A percentile compares a stretch with the other conserved stretches of the same genome.
phyloP scores from a whole-genome alignment of 2,113 vertebrate genomes.

The Urocolius indicus region DNA sequence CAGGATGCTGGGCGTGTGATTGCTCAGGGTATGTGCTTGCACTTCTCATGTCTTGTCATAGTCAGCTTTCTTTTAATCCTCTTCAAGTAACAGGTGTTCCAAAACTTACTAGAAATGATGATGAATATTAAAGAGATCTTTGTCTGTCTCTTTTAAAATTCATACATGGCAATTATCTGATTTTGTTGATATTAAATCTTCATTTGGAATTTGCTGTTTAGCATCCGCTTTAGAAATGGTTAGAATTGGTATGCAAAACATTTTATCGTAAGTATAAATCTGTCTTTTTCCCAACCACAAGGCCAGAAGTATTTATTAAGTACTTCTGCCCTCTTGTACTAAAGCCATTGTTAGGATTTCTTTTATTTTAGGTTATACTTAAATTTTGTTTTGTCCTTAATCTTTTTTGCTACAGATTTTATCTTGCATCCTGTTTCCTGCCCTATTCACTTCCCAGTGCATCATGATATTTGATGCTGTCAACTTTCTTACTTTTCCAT shows the following conservation, averaged over 20 bases:
- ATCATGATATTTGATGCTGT: neutral
- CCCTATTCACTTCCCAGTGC: neutral
- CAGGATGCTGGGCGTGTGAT: neutral
- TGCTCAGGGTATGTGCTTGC: neutral
- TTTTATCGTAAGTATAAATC: slow-evolving; percentile 53
- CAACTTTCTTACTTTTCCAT: neutral
- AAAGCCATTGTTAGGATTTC: neutral
- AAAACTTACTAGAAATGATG: slow-evolving; percentile 8
- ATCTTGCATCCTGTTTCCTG: slow-evolving; percentile 30
- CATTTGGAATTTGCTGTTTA: slow-evolving; percentile 30
- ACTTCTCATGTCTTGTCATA: neutral
- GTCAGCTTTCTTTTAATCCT: neutral
- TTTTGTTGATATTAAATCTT: slow-evolving; percentile 14
- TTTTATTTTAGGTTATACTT: slow-evolving; percentile 36
- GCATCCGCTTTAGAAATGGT: neutral
- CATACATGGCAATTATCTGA: neutral
- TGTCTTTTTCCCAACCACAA: neutral
- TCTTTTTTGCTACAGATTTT: slow-evolving; percentile 2
- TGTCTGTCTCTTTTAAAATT: neutral
- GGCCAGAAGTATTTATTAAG: slow-evolving; percentile 42
- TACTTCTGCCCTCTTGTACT: slow-evolving; percentile 15
- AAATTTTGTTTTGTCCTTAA: neutral
- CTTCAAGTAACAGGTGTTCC: neutral
- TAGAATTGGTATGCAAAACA: slow-evolving; percentile 41
- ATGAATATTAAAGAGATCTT: neutral